Base-by-base conservation (phyloP, 2,113 vertebrate species). In the Nasalis larvatus region DNA sequence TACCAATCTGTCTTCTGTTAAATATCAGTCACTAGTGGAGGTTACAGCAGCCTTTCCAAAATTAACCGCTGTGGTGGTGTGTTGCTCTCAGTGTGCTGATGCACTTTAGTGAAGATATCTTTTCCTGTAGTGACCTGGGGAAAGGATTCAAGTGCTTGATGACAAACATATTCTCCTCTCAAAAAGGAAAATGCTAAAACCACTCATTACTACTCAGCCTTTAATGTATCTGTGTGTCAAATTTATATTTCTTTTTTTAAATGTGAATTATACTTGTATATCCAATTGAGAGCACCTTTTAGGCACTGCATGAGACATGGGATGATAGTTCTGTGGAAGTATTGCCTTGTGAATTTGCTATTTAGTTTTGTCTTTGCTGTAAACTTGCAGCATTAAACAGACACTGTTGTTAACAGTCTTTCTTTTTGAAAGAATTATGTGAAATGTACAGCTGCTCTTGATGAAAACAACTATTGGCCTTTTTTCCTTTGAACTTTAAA, bases 341-440 rank as follows among this genome's bases (percentile, higher is more conserved):
- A 98, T 98, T 99, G 98, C 99, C 99, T 98, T 98, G 98, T 99
- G 98, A 98, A 99, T 98, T 98, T 99, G 99, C 99, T 99, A 99
- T 99, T 99, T 98, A 98, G 58, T 60, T 99, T 98, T 97, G 97
- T 98, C 97, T 97, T 98, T 96, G 98, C 99, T 99, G 98, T 99
- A 99, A 99, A 99, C 98, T 98, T 99, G 99, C 99, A 99, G 99
- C 99, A 99, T 99, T 99, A 99, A 99, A 99, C 99, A 99, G 99
- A 99, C 99, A 99, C 99, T 95, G 98, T 99, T 98, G 98, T 99
- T 99, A 98, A 98, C 98, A 98, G 97, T 97, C 97, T 99, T 98
- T 98, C 97, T 98, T 98, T 98, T 98, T 69, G 86, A 98, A 98
- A 98, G 97, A 98, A 98, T 98, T 98, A 99, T 97, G 95, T 98